These are phyloP conservation scores for Allacma fusca DNA, from an alignment of 2,888 invertebrate species.

Conservation along the genomic window DNA sequence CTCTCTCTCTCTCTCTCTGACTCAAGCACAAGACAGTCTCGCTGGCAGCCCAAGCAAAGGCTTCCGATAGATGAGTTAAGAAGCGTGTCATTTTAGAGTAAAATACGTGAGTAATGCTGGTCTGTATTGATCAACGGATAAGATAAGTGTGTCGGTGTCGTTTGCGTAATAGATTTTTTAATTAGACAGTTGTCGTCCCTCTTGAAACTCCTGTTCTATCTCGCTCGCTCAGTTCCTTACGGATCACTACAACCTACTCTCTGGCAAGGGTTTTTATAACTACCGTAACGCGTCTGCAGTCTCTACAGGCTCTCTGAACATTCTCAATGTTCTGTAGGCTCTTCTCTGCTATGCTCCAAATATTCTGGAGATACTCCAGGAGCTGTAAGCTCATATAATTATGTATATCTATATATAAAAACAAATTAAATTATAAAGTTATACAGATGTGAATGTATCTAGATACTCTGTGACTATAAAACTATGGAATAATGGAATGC, in stretches of 20 bases:
- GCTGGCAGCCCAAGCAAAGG: not conserved
- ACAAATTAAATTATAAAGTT: no score
- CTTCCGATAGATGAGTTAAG: constrained; percentile 45
- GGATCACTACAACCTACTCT: not conserved
- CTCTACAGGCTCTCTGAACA: no score
- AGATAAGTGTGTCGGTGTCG: constrained; percentile 61
- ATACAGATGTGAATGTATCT: no score
- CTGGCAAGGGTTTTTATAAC: not conserved
- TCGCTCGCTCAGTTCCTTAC: not conserved
- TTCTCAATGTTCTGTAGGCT: no score
- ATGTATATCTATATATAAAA: no score
- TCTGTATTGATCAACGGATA: constrained; percentile 55
- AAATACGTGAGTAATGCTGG: constrained; percentile 48
- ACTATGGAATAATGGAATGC: no score
- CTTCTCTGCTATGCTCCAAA: no score
- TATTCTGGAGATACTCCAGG: no score
- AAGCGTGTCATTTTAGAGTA: constrained; percentile 56
- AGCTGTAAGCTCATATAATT: no score
- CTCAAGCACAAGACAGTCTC: not conserved
- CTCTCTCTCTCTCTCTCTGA: not conserved
- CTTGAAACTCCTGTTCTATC: constrained; percentile 5
- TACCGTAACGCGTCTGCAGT: not conserved
- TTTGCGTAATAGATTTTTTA: constrained; percentile 62
- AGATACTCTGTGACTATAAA: no score
- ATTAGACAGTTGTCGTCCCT: constrained; percentile 61